Conservation (phyloP, 2,113 vertebrate species). For the Microcebus lehilahytsara region DNA sequence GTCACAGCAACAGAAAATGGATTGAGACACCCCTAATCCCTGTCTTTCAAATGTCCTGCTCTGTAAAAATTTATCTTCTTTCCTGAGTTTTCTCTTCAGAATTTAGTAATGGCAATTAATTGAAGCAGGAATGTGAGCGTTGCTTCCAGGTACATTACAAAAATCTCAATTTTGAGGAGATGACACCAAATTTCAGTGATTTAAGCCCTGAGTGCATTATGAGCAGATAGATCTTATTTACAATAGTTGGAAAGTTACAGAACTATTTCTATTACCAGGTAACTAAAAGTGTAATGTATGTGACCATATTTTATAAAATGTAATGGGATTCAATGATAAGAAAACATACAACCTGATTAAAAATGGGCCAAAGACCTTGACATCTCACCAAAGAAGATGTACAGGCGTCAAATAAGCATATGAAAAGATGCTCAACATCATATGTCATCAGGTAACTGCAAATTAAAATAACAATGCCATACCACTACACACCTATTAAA, state of each 20-base stretch:
- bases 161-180: not conserved
- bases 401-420: not conserved
- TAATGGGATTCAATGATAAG: not conserved
- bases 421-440: not conserved
- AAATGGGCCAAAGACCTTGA: not conserved
- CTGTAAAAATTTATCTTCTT: not conserved
- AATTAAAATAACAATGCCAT: not conserved
- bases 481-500: not conserved
- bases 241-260: not conserved
- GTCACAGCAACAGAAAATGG: not conserved
- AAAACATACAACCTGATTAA: not conserved
- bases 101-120: not conserved
- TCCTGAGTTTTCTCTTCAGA: not conserved
- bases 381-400: not conserved
- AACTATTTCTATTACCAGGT: not conserved
- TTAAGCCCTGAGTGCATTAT: not conserved
- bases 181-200: not conserved
- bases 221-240: not conserved
- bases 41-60: not conserved
- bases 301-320: constrained; percentile 15
- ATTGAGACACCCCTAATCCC: not conserved
- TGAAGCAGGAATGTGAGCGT: not conserved
- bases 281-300: not conserved
- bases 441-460: not conserved
- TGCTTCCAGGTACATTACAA: not conserved